These are phyloP conservation scores for Acanthis flammea DNA, from an alignment of 2,797 vertebrate genomes.

Conservation along the genomic window DNA sequence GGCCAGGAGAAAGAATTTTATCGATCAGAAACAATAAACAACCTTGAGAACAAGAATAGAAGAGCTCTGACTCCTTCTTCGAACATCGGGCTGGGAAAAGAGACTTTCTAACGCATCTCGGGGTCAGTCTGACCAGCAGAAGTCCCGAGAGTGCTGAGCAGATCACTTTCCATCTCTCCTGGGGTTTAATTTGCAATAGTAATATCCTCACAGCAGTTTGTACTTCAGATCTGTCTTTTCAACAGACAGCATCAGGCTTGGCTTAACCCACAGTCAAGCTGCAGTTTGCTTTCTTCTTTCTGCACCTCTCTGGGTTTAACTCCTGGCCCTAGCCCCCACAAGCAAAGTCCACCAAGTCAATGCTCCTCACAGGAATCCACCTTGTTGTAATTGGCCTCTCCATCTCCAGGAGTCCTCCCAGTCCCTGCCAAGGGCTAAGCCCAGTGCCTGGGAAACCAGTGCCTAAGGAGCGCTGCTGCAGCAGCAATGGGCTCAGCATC, in stretches of 20 bases:
- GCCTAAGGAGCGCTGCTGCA: not conserved
- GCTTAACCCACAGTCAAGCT: accelerated
- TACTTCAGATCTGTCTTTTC: not conserved
- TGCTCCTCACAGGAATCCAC: not conserved
- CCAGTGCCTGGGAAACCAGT: not conserved
- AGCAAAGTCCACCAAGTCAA: not conserved
- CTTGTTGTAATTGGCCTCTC: not conserved
- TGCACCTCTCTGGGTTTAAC: not conserved
- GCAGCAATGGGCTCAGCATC: accelerated
- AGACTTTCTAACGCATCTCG: no score
- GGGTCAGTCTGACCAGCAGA: no score
- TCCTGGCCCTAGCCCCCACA: no score
- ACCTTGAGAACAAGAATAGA: no score
- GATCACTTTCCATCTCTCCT: not conserved
- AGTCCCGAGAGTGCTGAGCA: not conserved
- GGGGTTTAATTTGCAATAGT: not conserved
- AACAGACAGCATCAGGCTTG: not conserved
- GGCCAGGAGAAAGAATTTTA: no score
- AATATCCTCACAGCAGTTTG: not conserved
- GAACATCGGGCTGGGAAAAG: no score
- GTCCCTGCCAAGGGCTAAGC: accelerated
- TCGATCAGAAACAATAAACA: no score
- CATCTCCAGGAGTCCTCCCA: accelerated
- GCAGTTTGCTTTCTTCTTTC: not conserved
- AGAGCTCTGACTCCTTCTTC: no score